phyloP scores from a whole-genome alignment of 2,888 invertebrate genomes.

The Petrophora chlorosata region DNA sequence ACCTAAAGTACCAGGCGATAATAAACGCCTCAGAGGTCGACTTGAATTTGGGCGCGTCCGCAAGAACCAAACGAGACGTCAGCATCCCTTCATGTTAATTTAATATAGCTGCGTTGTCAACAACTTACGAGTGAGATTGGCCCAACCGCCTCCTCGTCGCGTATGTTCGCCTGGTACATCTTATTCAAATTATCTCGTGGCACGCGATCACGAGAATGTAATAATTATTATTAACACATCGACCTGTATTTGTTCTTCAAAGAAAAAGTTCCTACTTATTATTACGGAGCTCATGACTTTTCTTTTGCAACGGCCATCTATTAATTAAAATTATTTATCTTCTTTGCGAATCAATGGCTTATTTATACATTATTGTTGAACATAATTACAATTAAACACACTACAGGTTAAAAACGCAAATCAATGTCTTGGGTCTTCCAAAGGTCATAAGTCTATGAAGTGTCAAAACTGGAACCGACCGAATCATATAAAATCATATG shows the following conservation, averaged over 20 bases:
- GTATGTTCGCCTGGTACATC: conserved; percentile 45
- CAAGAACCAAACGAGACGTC: conserved; percentile 45
- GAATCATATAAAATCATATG: no score
- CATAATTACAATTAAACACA: no score
- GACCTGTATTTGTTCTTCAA: conserved; percentile 34
- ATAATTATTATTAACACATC: conserved; percentile 25
- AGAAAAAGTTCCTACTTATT: no score
- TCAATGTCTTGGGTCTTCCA: no score
- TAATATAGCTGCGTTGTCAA: conserved; percentile 61
- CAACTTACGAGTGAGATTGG: conserved; percentile 55
- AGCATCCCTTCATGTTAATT: conserved; percentile 67
- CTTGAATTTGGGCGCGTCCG: conserved; percentile 53
- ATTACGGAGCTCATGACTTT: no score
- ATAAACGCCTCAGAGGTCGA: conserved; percentile 46
- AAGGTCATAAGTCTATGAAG: no score
- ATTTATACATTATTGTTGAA: no score
- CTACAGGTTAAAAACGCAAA: no score
- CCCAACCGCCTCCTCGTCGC: conserved; percentile 49
- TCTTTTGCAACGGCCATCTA: no score
- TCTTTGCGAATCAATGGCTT: no score
- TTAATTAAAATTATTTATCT: no score
- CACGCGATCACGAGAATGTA: conserved; percentile 18
- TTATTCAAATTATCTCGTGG: conserved; percentile 52
- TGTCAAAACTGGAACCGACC: no score
- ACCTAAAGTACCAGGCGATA: conserved; percentile 44